A percentile compares a stretch with the other conserved stretches of the same genome.
Conservation (phyloP, 2,797 vertebrate genomes). For the Manis crassicaudata region DNA sequence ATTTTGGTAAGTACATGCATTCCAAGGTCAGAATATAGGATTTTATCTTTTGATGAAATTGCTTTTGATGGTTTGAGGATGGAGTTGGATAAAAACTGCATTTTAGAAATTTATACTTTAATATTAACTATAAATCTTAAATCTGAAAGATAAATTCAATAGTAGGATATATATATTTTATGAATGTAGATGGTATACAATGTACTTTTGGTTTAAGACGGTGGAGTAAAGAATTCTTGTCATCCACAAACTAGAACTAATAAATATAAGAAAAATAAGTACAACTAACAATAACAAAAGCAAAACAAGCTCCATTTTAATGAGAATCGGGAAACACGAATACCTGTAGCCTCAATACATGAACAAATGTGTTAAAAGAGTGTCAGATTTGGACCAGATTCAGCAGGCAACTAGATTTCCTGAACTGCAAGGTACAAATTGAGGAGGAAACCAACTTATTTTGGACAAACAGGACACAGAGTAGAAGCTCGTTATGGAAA, state of each 20-base stretch:
- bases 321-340: background rate
- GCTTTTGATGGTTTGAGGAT: background rate
- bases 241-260: background rate
- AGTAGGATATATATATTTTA: background rate
- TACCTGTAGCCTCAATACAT: background rate
- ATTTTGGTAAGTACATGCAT: background rate
- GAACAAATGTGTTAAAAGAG: background rate
- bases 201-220: background rate
- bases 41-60: conserved; percentile 12
- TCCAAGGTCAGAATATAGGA: background rate
- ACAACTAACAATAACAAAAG: background rate
- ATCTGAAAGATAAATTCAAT: background rate
- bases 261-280: background rate
- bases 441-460: background rate
- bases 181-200: background rate
- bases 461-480: background rate
- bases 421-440: background rate
- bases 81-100: background rate
- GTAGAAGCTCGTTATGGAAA: background rate
- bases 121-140: background rate
- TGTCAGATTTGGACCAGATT: background rate
- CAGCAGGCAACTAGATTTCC: background rate
- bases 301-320: background rate
- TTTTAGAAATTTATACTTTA: background rate
- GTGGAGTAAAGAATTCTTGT: background rate